Conservation (phyloP, 2,113 vertebrate species). For the Vombatus ursinus region DNA sequence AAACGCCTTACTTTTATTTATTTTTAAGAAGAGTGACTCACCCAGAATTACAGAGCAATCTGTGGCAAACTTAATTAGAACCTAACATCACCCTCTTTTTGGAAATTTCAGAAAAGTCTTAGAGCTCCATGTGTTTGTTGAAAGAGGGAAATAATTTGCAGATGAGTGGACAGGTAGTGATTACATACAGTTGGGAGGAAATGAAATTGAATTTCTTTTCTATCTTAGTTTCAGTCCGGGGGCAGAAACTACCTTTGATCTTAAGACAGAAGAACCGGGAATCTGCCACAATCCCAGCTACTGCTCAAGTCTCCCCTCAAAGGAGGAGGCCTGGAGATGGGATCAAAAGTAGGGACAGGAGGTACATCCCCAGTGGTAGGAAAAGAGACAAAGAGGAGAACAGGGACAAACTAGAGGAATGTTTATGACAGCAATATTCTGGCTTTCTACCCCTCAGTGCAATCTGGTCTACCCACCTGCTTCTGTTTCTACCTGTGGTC, state of each 20-base stretch:
- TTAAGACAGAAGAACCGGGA: neutral
- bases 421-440: neutral
- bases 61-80: neutral
- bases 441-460: neutral
- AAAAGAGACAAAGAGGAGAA: neutral
- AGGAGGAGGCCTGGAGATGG: neutral
- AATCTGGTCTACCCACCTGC: neutral
- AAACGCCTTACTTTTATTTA: neutral
- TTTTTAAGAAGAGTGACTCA: neutral
- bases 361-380: neutral
- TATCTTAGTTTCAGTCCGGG: neutral
- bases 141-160: neutral
- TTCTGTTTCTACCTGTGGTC: neutral
- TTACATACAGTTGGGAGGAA: neutral
- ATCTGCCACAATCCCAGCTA: neutral
- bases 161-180: neutral
- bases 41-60: neutral
- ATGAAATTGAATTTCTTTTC: neutral
- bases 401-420: neutral
- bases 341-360: neutral
- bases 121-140: neutral
- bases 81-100: neutral
- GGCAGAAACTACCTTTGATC: neutral
- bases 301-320: neutral
- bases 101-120: neutral